Evolutionary conservation across 1,140 invertebrate species (phyloP).

Genomic region (Orius laevigatus): DNA sequence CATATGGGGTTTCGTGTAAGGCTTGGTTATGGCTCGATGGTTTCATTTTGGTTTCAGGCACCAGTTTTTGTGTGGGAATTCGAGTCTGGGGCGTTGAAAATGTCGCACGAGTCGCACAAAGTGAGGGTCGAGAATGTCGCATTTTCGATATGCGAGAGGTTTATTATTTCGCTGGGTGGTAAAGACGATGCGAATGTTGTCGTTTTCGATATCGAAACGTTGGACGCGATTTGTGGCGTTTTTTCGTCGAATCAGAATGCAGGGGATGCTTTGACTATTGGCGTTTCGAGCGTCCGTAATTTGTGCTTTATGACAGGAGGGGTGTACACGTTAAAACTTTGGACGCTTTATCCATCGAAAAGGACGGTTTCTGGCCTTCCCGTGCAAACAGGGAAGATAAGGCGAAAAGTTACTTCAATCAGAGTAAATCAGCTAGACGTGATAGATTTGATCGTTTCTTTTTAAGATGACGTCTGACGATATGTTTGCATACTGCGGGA

Average conservation of each 20-base stretch:
- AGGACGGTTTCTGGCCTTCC: constrained; percentile 52
- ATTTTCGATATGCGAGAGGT: constrained; percentile 65
- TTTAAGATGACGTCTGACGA: constrained; percentile 39
- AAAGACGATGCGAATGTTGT: constrained; percentile 71
- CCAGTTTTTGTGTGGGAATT: constrained; percentile 78
- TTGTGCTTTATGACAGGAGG: constrained; percentile 53
- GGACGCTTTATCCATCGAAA: constrained; percentile 53
- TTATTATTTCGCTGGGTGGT: constrained; percentile 71
- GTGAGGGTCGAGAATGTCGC: constrained; percentile 62
- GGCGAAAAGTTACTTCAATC: constrained; percentile 44
- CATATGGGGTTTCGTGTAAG: constrained; percentile 73
- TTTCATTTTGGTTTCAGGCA: constrained; percentile 33
- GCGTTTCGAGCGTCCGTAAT: constrained; percentile 34
- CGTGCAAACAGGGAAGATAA: constrained; percentile 50
- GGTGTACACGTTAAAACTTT: constrained; percentile 51
- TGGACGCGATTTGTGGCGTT: constrained; percentile 44
- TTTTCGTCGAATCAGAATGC: constrained; percentile 44
- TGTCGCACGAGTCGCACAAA: constrained; percentile 67
- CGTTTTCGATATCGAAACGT: constrained; percentile 48
- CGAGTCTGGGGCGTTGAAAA: constrained; percentile 37
- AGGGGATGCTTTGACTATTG: constrained; percentile 42
- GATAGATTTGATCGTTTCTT: neutral
- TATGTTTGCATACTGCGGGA: constrained; percentile 63
- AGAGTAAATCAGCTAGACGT: constrained; percentile 28
- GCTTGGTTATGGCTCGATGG: too few species aligned